Base-by-base conservation (phyloP, 1,140 invertebrate species). In the Pachypsylla venusta region DNA sequence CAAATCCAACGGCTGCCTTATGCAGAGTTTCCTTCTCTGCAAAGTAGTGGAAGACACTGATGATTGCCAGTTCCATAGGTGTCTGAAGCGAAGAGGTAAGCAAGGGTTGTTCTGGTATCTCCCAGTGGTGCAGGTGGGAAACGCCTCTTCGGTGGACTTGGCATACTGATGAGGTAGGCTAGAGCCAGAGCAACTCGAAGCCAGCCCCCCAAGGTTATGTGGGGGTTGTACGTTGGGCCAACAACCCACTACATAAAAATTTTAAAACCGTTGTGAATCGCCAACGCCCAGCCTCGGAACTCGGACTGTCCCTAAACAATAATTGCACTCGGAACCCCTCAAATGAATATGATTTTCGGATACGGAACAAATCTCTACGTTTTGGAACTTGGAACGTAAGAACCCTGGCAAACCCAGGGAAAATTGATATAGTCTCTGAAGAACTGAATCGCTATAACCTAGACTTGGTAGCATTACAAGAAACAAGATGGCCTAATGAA, bases 331-430 rank as follows among this genome's bases (percentile, higher is more conserved):
- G 4, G 42, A 48, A 48, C 42, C 5, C 4, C 16, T 19, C 16
- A 19, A n/a, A 19, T 5, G n/a, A 48, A 19, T 5, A 48, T 48
- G 42, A 48, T 48, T n/a, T 48, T 7, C n/a, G n/a, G 22, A 48
- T 3, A 4, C n/a, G n/a, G n/a, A 48, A 59, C n/a, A 10, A 26
- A 25, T 14, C 57, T n/a, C 20, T 60, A 39, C 60, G 14, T 53
- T 56, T 57, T 20, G 59, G 56, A 48, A 64, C 61, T 22, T 63
- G 61, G 63, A 63, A 64, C 55, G 57, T 63, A 22, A 54, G 54
- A 39, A 63, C n/a, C 7, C 26, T 59, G 20, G 26, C 35, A 7
- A 54, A 25, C 39, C 61, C 63, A 25, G 58, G 60, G 13, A 54
- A 22, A 42, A 14, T 56, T 14, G 30, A 54, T 16, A 64, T 26